phyloP scores from a whole-genome alignment of 2,888 invertebrate genomes.

The Microchrysa polita region DNA sequence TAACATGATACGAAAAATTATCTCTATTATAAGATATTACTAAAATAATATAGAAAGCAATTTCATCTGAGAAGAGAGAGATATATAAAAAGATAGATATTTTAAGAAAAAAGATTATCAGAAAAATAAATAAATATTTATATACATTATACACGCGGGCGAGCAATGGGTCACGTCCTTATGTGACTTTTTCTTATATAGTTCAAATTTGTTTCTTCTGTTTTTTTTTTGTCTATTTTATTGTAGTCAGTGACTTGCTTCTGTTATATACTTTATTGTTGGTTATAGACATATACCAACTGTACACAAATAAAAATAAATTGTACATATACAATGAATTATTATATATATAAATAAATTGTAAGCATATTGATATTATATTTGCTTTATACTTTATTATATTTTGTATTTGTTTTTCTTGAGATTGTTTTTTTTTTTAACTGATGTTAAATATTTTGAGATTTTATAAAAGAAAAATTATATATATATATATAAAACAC shows the following conservation, averaged over 20 bases:
- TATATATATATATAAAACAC: too few relatives aligned
- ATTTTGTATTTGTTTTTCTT: background rate
- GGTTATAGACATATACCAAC: constrained; percentile 32
- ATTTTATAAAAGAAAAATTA: constrained; percentile 4
- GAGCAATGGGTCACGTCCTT: constrained; percentile 76
- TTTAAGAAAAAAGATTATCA: too few relatives aligned
- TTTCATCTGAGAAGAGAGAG: constrained; percentile 5
- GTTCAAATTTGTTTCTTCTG: too few relatives aligned
- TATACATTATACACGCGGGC: constrained; percentile 47
- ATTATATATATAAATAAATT: constrained; percentile 6
- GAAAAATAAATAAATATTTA: background rate
- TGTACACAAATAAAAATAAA: constrained; percentile 41
- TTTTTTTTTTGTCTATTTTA: constrained; percentile 12
- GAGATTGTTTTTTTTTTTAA: background rate
- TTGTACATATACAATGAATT: constrained; percentile 13
- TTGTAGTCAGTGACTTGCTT: background rate
- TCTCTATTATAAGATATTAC: background rate
- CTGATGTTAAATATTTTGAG: too few relatives aligned
- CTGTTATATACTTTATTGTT: constrained; percentile 51
- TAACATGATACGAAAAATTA: too few relatives aligned
- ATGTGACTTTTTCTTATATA: constrained; percentile 69
- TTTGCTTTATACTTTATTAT: constrained; percentile 49
- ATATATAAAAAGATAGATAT: constrained; percentile 18
- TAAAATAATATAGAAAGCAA: background rate
- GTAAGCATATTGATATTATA: constrained; percentile 33